Evolutionary conservation across 2,888 invertebrate genomes (phyloP).

Genomic region (Noctua janthe): DNA sequence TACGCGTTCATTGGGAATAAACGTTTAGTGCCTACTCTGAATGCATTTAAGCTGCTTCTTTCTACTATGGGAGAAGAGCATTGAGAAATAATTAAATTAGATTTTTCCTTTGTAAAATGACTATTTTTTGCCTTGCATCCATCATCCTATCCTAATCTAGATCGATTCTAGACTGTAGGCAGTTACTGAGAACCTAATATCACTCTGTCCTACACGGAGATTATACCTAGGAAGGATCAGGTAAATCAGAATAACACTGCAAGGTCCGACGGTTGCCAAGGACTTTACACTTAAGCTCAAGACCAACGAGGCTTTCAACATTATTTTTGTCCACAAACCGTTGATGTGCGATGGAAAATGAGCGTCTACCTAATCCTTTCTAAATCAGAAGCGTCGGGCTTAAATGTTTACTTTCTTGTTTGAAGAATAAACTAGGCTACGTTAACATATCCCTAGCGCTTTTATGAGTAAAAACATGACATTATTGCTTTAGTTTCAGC

Average conservation of each 20-base stretch:
- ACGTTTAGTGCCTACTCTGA: constrained; percentile 4
- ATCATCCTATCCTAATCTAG: not conserved
- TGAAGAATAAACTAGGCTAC: constrained; percentile 34
- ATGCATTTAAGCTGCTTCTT: constrained; percentile 3
- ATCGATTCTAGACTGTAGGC: not conserved
- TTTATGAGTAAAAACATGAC: constrained; percentile 21
- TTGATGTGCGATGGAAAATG: not conserved
- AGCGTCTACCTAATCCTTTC: constrained; percentile 11
- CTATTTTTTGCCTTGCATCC: not conserved
- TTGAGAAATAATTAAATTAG: not conserved
- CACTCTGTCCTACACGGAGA: not conserved
- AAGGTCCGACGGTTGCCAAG: not conserved
- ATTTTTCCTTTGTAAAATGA: not conserved
- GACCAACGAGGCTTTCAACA: not conserved
- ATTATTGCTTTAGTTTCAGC: constrained; percentile 31
- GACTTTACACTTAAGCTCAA: not conserved
- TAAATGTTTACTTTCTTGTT: constrained; percentile 32
- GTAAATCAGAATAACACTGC: not conserved
- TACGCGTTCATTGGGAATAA: constrained; percentile 41
- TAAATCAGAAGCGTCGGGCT: constrained; percentile 18
- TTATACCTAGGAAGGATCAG: not conserved
- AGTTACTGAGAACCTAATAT: not conserved
- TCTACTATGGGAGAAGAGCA: not conserved
- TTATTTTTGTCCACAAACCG: constrained; percentile 3
- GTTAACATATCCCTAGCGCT: constrained; percentile 25